phyloP scores from a whole-genome alignment of 2,888 invertebrate species.

The Synanthedon myopaeformis region DNA sequence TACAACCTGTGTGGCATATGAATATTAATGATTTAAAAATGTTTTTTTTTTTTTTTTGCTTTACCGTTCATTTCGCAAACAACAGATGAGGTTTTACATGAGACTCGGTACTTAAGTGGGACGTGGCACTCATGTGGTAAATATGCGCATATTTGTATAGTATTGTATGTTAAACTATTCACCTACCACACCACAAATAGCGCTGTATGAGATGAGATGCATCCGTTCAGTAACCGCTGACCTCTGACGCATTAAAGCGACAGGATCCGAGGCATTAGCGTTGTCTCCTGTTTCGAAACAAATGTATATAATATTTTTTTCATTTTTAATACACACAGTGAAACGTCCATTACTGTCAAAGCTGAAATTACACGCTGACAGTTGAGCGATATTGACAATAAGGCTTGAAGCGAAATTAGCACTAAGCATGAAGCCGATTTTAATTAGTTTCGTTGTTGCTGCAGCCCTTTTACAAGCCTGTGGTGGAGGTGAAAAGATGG shows the following conservation, averaged over 20 bases:
- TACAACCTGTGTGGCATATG: conserved; percentile 14
- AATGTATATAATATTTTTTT: conserved; percentile 1
- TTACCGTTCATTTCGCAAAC: conserved; percentile 35
- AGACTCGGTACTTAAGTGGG: conserved; percentile 22
- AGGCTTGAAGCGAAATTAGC: background rate
- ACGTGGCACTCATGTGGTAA: conserved; percentile 24
- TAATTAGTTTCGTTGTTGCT: background rate
- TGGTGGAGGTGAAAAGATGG: background rate
- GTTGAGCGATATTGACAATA: background rate
- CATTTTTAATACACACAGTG: background rate
- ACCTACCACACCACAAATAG: conserved; percentile 14
- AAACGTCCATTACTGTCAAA: background rate
- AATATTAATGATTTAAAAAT: conserved; percentile 25
- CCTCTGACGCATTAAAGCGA: conserved; percentile 26
- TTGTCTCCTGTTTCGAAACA: conserved; percentile 14
- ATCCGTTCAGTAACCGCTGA: conserved; percentile 48
- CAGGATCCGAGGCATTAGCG: conserved; percentile 37
- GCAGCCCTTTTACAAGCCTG: background rate
- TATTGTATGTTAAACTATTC: conserved; percentile 48
- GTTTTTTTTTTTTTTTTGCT: conserved; percentile 28
- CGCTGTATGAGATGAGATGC: conserved; percentile 37
- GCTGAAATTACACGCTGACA: background rate
- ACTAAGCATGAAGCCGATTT: background rate
- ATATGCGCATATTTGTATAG: conserved; percentile 52
- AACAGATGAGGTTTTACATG: conserved; percentile 17